These are phyloP conservation scores for Autographa gamma DNA, from an alignment of 2,888 invertebrate genomes.

Conservation along the genomic window DNA sequence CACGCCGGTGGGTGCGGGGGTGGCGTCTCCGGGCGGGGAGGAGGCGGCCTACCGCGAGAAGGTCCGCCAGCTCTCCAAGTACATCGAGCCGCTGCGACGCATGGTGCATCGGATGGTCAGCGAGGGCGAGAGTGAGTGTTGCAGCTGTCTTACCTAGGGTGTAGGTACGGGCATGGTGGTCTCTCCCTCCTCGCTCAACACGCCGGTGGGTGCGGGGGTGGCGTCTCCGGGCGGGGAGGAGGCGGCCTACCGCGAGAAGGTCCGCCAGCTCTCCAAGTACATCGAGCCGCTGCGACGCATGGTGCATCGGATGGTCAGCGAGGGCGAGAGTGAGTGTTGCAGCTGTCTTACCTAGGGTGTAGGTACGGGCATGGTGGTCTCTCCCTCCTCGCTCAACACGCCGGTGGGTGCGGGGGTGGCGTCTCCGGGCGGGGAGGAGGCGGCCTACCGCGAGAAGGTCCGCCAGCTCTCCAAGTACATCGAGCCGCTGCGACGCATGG, in stretches of 20 bases:
- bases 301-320: constrained; percentile 96
- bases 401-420: constrained; percentile 88
- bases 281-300: constrained; percentile 97
- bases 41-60: constrained; percentile 98
- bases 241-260: constrained; percentile 97
- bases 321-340: too few relatives aligned
- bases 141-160: constrained; percentile 59
- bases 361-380: constrained; percentile 88
- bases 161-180: constrained; percentile 87
- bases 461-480: constrained; percentile 97
- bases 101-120: constrained; percentile 97
- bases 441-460: constrained; percentile 97
- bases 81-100: constrained; percentile 96
- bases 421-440: constrained; percentile 92
- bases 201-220: constrained; percentile 89
- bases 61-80: constrained; percentile 97
- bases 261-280: constrained; percentile 97
- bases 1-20: constrained; percentile 90
- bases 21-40: constrained; percentile 89
- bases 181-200: constrained; percentile 95
- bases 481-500: constrained; percentile 97
- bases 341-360: constrained; percentile 67
- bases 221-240: constrained; percentile 91
- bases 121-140: too few relatives aligned
- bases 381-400: constrained; percentile 95